Base-by-base conservation (phyloP, 2,113 vertebrate species). In the Tetrax tetrax region DNA sequence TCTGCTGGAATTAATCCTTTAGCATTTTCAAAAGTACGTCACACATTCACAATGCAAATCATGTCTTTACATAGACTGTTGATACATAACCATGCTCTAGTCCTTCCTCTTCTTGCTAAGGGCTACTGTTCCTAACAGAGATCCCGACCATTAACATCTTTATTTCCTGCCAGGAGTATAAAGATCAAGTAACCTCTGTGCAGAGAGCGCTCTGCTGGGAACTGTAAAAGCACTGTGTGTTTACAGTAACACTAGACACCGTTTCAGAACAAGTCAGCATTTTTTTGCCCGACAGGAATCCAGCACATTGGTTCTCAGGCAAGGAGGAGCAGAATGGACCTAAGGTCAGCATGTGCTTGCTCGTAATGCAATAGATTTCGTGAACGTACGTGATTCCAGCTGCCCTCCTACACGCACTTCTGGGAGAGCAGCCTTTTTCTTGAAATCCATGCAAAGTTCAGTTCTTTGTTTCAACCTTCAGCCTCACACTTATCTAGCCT, bases 261-360 rank as follows among this genome's bases (percentile, higher is more conserved):
- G 0, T 80, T 92, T 88, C 81, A 93, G 90, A 89, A 41, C 38
- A 74, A 70, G 74, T 59, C 78, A 87, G 84, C 74, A 53, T 60
- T 79, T 91, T 91, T 92, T 93, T 93, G 43, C 65, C 79, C 54
- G 72, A 72, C 29, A 68, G 88, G 71, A 88, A 86, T 90, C 66
- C 70, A 90, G 57, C 8, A 45, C 3, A 0, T 18, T 35, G 41
- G 8, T 77, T 69, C 50, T 80, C n/a, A 27, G 79, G 68, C 71
- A 41, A 92, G 19, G 37, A 85, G 63, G 7, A 65, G 35, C 57
- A 88, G 75, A 88, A 63, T 18, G 48, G 54, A 65, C 31, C 12
- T 53, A 59, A 87, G 61, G 78, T 71, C 84, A 82, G 48, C 35
- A 37, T 28, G 53, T 41, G 41, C 59, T 83, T 90, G 71, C 24